Evolutionary conservation across 35 echinoderm and acorn worm species (phyloP).

Genomic region (Ptychodera flava): DNA sequence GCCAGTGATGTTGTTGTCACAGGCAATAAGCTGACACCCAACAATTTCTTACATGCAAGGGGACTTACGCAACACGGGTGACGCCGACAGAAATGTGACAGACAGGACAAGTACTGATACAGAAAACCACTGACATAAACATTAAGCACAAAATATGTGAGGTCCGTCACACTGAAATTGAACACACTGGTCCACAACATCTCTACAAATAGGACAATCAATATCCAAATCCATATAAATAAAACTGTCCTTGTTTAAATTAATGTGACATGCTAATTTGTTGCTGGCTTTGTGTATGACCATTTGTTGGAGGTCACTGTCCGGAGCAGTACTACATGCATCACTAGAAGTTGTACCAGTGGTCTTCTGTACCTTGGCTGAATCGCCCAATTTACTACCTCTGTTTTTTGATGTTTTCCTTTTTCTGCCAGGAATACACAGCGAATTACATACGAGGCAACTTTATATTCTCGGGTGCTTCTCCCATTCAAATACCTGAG

Average conservation of each 20-base stretch:
- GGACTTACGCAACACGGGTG: too few species aligned
- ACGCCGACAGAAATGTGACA: not conserved
- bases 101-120: not conserved
- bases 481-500: not conserved
- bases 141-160: not conserved
- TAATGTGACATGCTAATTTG: not conserved
- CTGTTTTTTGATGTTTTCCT: not conserved
- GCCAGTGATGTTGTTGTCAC: too few species aligned
- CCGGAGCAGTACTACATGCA: not conserved
- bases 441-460: not conserved
- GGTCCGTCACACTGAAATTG: not conserved
- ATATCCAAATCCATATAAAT: not conserved
- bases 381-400: not conserved
- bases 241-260: not conserved
- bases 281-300: not conserved
- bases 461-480: not conserved
- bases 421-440: not conserved
- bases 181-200: not conserved
- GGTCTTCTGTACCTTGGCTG: too few species aligned
- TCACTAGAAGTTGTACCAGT: not conserved
- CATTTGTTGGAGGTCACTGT: not conserved
- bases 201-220: not conserved
- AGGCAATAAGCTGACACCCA: too few species aligned
- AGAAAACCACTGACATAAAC: not conserved
- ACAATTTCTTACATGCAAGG: too few species aligned